Conservation (phyloP, 2,113 vertebrate species). For the Fregetta grallaria region DNA sequence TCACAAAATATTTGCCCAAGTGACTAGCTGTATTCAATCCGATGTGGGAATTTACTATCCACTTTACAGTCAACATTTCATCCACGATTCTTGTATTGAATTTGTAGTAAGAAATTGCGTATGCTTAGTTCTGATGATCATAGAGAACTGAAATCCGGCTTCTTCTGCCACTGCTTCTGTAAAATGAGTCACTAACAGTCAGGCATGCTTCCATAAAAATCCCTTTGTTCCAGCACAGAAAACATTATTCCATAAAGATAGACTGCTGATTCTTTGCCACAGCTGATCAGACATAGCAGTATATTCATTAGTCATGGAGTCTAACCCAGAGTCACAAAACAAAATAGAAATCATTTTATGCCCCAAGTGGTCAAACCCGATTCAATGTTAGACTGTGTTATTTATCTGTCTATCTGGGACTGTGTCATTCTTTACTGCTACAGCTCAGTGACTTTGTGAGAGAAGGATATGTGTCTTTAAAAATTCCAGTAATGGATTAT, state of each 20-base stretch:
- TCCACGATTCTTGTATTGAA: neutral
- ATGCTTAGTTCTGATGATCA: neutral
- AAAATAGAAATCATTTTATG: constrained; percentile 34
- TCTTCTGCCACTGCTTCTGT: neutral
- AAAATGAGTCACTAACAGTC: neutral
- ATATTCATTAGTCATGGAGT: neutral
- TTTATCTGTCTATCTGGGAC: neutral
- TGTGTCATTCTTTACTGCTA: constrained; percentile 8
- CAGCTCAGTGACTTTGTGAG: constrained; percentile 13
- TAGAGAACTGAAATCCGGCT: neutral
- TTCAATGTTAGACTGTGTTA: neutral
- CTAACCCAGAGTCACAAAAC: neutral
- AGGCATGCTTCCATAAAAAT: neutral
- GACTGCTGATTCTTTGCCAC: neutral
- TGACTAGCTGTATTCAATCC: neutral
- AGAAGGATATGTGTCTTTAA: constrained; percentile 12
- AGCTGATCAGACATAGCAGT: neutral
- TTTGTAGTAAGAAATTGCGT: neutral
- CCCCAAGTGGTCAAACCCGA: neutral
- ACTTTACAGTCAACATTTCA: neutral
- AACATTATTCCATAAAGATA: neutral
- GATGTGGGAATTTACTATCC: neutral
- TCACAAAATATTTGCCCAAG: neutral
- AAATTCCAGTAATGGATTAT: neutral
- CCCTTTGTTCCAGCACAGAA: constrained; percentile 3